A percentile compares a stretch with the other conserved stretches of the same genome.
phyloP scores from a whole-genome alignment of 1,140 invertebrate species.

The Heliconius eleuchia region DNA sequence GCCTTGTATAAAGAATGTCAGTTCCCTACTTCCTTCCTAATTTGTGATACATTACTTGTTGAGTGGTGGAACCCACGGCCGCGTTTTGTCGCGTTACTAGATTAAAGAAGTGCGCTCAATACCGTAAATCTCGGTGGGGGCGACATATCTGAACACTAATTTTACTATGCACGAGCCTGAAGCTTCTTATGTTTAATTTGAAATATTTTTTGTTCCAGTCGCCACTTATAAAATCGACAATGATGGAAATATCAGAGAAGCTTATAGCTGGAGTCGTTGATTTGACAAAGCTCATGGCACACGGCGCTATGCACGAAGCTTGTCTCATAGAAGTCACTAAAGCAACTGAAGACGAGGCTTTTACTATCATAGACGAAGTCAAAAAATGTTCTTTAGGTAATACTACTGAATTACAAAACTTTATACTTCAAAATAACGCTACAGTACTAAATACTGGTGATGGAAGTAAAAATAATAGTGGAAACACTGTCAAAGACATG shows the following conservation, averaged over 20 bases:
- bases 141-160: too few species aligned
- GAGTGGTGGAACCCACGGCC: background rate
- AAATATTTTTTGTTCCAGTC: slow-evolving; percentile 54
- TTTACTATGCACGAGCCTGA: too few species aligned
- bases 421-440: slow-evolving; percentile 58
- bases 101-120: too few species aligned
- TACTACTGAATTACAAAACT: slow-evolving; percentile 47
- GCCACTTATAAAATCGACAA: slow-evolving; percentile 64
- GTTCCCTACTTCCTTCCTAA: background rate
- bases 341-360: slow-evolving; percentile 63
- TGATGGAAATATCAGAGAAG: slow-evolving; percentile 69
- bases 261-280: slow-evolving; percentile 66
- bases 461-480: slow-evolving; percentile 29
- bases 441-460: slow-evolving; percentile 58
- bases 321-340: slow-evolving; percentile 73
- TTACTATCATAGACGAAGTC: slow-evolving; percentile 49
- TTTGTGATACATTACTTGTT: background rate
- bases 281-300: slow-evolving; percentile 68
- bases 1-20: background rate
- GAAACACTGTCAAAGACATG: slow-evolving; percentile 46
- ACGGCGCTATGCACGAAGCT: slow-evolving; percentile 73
- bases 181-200: too few species aligned
- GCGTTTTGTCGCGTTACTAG: background rate
- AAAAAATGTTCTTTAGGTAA: slow-evolving; percentile 56
- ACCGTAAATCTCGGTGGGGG: too few species aligned